Conservation (phyloP, 2,113 vertebrate genomes). For the Prolemur simus region DNA sequence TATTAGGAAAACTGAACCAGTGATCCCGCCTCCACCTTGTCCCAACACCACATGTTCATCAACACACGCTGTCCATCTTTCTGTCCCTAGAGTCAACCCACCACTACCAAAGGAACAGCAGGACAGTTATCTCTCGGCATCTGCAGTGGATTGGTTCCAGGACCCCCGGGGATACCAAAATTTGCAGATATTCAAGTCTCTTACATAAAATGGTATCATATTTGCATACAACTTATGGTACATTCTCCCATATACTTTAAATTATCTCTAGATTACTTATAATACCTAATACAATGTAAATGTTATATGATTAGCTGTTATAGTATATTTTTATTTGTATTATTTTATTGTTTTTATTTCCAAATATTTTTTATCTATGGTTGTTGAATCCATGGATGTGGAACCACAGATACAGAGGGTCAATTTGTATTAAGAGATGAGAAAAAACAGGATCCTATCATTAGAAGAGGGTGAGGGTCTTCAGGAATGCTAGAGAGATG, state of each 20-base stretch:
- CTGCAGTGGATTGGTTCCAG: neutral
- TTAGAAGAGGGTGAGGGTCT: neutral
- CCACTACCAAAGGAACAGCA: neutral
- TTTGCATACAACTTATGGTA: neutral
- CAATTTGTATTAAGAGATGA: neutral
- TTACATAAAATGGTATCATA: neutral
- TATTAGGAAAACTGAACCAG: neutral
- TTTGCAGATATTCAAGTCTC: neutral
- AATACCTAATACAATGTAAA: neutral
- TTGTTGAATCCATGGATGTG: neutral
- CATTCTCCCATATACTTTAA: neutral
- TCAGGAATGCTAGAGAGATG: neutral
- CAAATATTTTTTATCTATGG: neutral
- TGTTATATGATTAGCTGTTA: neutral
- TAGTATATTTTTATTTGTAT: neutral
- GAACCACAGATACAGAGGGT: neutral
- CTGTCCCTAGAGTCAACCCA: neutral
- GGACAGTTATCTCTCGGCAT: neutral
- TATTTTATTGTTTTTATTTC: neutral
- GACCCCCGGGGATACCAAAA: neutral
- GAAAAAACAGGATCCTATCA: rapidly evolving
- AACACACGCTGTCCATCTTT: no score
- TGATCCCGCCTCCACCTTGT: rapidly evolving
- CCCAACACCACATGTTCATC: neutral
- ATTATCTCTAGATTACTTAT: neutral